Evolutionary conservation across 2,113 vertebrate species (phyloP), one percentile per base, ranked within the genome.

Genomic region (Oophaga pumilio): DNA sequence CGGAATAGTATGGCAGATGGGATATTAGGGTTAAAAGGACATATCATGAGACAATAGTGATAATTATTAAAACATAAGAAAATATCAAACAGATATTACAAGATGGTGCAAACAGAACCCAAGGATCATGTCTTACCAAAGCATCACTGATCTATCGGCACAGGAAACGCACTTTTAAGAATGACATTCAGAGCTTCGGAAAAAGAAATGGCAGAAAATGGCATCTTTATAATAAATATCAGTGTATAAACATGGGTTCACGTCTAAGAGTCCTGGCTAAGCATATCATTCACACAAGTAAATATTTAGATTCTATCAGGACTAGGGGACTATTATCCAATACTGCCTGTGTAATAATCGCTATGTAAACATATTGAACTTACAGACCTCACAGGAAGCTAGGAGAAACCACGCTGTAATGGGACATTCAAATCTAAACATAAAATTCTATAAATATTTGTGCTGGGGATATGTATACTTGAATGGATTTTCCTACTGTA

Each of bases 351-450:
- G 26, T 69, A 69, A 22, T 49, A n/a, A 52, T 10, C 43, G 76
- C 69, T 28, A 20, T 76, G 28, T 85, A 85, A 76, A 76, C 84
- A 85, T 33, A 74, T 62, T 26, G 59, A 73, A 74, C 22, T 1
- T n/a, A 8, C 24, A 76, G 71, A 76, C 84, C 84, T 76, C 71
- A 76, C 71, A 85, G 71, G 71, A 57, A 74, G 84, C 8, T 6
- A 0, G 11, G 28, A 33, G 52, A 53, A 78, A 68, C 50, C 10
- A 10, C 3, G 74, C 66, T 49, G 50, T 78, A 24, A 68, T 53
- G 57, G 24, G 20, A 49, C 49, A 79, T 53, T 77, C 66, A 68
- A 78, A 9, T 24, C 14, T 50, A 50, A 50, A 50, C 71, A 20
- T 18, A 50, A 74, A 74, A 50, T 7, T 1, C 33, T 43, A 74